A percentile compares a stretch with the other conserved stretches of the same genome.
phyloP scores from a whole-genome alignment of 2,888 invertebrate species.

The Sphaerophoria rueppellii region DNA sequence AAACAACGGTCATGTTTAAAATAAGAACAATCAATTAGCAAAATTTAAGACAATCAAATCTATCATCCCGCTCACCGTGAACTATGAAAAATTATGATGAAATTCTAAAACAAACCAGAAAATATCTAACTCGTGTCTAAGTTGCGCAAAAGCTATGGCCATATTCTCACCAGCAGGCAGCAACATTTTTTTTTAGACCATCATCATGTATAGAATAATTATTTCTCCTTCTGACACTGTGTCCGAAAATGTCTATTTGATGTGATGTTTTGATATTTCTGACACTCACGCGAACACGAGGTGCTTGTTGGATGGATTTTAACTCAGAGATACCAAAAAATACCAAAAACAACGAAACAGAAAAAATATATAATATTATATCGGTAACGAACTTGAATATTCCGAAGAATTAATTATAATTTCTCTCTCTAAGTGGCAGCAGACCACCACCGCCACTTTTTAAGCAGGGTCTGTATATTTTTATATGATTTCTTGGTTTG shows the following conservation, averaged over 20 bases:
- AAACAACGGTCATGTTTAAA: neutral
- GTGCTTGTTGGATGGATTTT: slow-evolving; percentile 65
- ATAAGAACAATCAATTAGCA: neutral
- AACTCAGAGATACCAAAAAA: slow-evolving; percentile 46
- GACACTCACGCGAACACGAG: slow-evolving; percentile 80
- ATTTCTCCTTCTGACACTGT: slow-evolving; percentile 62
- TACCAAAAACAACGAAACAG: neutral
- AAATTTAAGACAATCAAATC: neutral
- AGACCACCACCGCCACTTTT: slow-evolving; percentile 37
- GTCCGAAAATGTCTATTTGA: slow-evolving; percentile 78
- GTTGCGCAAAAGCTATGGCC: slow-evolving; percentile 9
- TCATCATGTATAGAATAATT: slow-evolving; percentile 26
- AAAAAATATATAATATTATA: slow-evolving; percentile 26
- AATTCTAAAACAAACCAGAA: slow-evolving; percentile 14
- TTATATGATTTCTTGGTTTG: slow-evolving; percentile 41
- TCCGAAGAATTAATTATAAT: slow-evolving; percentile 71
- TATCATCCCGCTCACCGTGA: slow-evolving; percentile 6
- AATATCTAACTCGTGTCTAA: neutral
- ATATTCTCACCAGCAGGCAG: slow-evolving; percentile 1
- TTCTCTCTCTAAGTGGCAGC: slow-evolving; percentile 55
- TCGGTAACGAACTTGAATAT: slow-evolving; percentile 73
- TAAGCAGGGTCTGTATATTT: neutral
- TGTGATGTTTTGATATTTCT: slow-evolving; percentile 82
- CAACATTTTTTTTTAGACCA: slow-evolving; percentile 2
- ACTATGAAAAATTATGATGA: slow-evolving; percentile 34